These are phyloP conservation scores for Leptinotarsa lineolata DNA, from an alignment of 1,140 invertebrate species.

Conservation along the genomic window DNA sequence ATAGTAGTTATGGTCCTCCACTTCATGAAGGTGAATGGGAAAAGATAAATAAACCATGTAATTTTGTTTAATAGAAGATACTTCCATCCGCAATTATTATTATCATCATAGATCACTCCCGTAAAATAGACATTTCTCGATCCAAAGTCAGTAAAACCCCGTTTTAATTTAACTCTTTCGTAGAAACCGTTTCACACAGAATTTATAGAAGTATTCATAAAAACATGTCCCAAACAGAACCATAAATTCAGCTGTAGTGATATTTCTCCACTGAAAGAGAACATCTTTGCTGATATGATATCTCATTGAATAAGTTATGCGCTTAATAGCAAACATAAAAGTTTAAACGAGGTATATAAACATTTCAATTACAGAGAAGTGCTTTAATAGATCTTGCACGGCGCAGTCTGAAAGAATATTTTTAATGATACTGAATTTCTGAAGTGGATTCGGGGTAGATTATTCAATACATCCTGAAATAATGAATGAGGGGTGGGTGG, in stretches of 20 bases:
- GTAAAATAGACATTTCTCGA: too few relatives aligned
- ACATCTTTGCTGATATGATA: constrained; percentile 12
- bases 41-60: too few relatives aligned
- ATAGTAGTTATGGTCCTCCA: too few relatives aligned
- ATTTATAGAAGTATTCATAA: constrained; percentile 15
- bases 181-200: constrained; percentile 6
- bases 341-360: constrained; percentile 8
- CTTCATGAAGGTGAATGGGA: too few relatives aligned
- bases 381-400: constrained; percentile 7
- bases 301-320: constrained; percentile 14
- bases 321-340: constrained; percentile 9
- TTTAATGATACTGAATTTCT: constrained; percentile 5
- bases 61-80: too few relatives aligned
- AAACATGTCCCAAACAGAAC: constrained; percentile 17
- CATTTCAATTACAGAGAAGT: constrained; percentile 7
- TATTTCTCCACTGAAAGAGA: background rate
- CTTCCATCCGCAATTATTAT: too few relatives aligned
- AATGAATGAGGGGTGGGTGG: too few relatives aligned
- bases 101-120: too few relatives aligned
- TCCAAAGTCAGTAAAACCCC: background rate
- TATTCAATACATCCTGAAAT: background rate
- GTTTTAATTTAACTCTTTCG: constrained; percentile 5
- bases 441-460: background rate
- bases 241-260: constrained; percentile 5
- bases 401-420: background rate